Percentiles rank a stretch among this genome's conserved stretches.
Evolutionary conservation across 2,888 invertebrate genomes (phyloP).

Genomic region (Drosophila tripunctata): DNA sequence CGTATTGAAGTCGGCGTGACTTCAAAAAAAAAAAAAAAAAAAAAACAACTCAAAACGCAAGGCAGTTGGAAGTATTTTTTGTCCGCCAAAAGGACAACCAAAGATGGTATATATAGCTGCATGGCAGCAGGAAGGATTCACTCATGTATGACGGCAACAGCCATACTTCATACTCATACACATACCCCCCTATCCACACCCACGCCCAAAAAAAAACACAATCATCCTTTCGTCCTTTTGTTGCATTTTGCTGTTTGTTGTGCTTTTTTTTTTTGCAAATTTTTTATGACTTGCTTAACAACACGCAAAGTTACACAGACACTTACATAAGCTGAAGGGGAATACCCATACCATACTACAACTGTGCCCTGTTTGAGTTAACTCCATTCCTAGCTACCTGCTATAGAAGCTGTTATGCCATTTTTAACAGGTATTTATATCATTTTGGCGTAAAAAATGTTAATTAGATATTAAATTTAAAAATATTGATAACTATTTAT

Average conservation of each 20-base stretch:
- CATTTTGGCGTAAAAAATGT: not conserved
- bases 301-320: conserved; percentile 63
- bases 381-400: not conserved
- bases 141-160: conserved; percentile 68
- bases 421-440: not conserved
- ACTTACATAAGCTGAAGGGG: not conserved
- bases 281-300: conserved; percentile 80
- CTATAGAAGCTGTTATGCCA: not conserved
- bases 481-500: not conserved
- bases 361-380: not conserved
- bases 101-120: not conserved
- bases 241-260: conserved; percentile 20
- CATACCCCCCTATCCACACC: not conserved
- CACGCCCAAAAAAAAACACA: too few species aligned
- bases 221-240: conserved; percentile 40
- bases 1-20: conserved; percentile 34
- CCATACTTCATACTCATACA: conserved; percentile 32
- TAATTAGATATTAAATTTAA: not conserved
- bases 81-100: conserved; percentile 24
- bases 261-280: conserved; percentile 57
- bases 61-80: conserved; percentile 35
- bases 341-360: not conserved
- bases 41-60: conserved; percentile 17
- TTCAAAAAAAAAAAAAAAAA: conserved; percentile 17
- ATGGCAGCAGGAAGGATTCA: conserved; percentile 55